Evolutionary conservation across 2,113 vertebrate genomes (phyloP), one percentile per base, ranked within the genome.

Genomic region (Myrmecobius fasciatus): DNA sequence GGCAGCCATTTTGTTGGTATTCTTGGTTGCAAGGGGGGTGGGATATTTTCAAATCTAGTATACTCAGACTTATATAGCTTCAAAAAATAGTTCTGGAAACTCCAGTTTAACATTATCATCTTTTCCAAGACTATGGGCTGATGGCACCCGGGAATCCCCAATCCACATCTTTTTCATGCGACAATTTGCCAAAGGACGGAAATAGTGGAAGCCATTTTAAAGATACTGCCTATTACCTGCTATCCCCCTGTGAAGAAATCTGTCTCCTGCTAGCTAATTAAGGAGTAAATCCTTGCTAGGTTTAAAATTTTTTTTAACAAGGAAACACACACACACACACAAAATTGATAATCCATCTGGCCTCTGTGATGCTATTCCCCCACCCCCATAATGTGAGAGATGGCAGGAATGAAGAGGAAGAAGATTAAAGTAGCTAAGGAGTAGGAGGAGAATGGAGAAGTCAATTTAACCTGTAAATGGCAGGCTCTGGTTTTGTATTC

Each of bases 81-180:
- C n/a, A 53, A 52, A 5, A 6, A 5, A 2, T 36, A 47, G 49
- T 92, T 89, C 0, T 17, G 60, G 43, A 95, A 94, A 97, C 89
- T 0, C 0, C 0, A 20, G 47, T 54, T 75, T 75, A 26, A 8
- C 52, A 0, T 51, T 92, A 17, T 0, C 48, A 31, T 0, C 0
- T 8, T 36, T 7, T 94, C 17, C 7, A 28, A 54, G 67, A 25
- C 8, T 36, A 8, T 7, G 60, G 51, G 25, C 5, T 7, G 10
- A 1, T 2, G 12, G 14, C 83, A 26, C 2, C 31, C 25, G 49
- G 89, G 36, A 52, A 10, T 7, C 52, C 25, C 3, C 0, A 10
- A 25, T 7, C 56, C 48, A 47, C 28, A 52, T 10, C 22, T 91
- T 52, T 17, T 52, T 53, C 14, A 10, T 20, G 12, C 5, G 52